Conservation (phyloP, 2,113 vertebrate species). For the Platichthys flesus region DNA sequence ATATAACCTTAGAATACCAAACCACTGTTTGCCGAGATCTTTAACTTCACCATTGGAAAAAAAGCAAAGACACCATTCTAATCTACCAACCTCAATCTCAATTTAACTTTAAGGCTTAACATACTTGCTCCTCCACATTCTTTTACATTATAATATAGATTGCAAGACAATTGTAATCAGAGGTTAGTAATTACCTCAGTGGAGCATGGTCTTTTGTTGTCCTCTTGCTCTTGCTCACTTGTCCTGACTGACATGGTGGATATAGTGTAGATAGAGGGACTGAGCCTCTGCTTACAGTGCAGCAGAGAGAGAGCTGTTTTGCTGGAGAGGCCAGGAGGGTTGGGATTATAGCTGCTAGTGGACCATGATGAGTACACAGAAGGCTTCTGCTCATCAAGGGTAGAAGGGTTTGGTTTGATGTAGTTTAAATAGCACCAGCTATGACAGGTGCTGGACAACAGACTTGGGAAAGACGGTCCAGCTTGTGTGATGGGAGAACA, state of each 20-base stretch:
- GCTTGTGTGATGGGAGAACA: constrained; percentile 81
- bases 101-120: background rate
- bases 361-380: constrained; percentile 96
- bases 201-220: constrained; percentile 85
- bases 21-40: background rate
- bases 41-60: background rate
- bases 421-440: constrained; percentile 99
- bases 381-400: constrained; percentile 87
- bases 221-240: constrained; percentile 80
- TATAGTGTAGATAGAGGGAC: constrained; percentile 92
- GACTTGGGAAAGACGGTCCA: constrained; percentile 87
- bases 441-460: constrained; percentile 93
- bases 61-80: background rate
- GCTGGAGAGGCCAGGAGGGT: constrained; percentile 93
- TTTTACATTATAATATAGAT: background rate
- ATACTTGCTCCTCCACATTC: background rate
- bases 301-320: constrained; percentile 92
- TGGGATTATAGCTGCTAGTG: constrained; percentile 91
- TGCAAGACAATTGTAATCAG: background rate
- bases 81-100: background rate
- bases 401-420: constrained; percentile 91
- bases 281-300: constrained; percentile 93
- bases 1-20: background rate
- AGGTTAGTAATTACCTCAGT: constrained; percentile 86
- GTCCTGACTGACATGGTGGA: constrained; percentile 83